A percentile compares a stretch with the other conserved stretches of the same genome.
These are phyloP conservation scores for Cataglyphis cursor DNA, from an alignment of 2,888 invertebrate genomes.

Conservation along the genomic window DNA sequence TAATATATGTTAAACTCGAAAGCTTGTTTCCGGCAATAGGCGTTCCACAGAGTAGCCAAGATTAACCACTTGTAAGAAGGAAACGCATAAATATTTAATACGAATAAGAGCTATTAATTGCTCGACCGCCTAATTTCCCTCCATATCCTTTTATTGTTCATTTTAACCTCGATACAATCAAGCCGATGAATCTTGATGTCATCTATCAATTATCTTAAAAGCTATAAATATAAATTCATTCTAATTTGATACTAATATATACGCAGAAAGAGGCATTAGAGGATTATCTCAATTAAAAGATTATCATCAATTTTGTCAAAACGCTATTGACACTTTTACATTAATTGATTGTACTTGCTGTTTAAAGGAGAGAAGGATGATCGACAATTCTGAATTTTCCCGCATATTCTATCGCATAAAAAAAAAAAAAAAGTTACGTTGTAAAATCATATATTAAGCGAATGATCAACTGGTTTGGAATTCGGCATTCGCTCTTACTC, in stretches of 20 bases:
- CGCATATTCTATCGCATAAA: too few species aligned
- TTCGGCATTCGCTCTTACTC: constrained; percentile 13
- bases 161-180: not conserved
- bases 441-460: not conserved
- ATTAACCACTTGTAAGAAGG: constrained; percentile 32
- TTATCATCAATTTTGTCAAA: not conserved
- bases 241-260: not conserved
- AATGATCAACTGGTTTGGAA: constrained; percentile 13
- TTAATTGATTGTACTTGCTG: not conserved
- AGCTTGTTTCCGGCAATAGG: constrained; percentile 42
- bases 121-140: not conserved
- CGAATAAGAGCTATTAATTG: constrained; percentile 46
- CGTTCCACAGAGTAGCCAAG: constrained; percentile 35
- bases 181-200: not conserved
- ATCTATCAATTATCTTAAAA: not conserved
- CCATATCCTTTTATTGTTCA: not conserved
- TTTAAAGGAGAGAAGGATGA: not conserved
- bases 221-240: not conserved
- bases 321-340: not conserved
- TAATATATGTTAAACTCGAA: constrained; percentile 44
- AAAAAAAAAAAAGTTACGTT: not conserved
- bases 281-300: not conserved
- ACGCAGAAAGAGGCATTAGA: not conserved
- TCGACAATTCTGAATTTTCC: not conserved
- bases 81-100: constrained; percentile 47